Evolutionary conservation across 2,888 invertebrate genomes (phyloP).

Genomic region (Papilio gigon): DNA sequence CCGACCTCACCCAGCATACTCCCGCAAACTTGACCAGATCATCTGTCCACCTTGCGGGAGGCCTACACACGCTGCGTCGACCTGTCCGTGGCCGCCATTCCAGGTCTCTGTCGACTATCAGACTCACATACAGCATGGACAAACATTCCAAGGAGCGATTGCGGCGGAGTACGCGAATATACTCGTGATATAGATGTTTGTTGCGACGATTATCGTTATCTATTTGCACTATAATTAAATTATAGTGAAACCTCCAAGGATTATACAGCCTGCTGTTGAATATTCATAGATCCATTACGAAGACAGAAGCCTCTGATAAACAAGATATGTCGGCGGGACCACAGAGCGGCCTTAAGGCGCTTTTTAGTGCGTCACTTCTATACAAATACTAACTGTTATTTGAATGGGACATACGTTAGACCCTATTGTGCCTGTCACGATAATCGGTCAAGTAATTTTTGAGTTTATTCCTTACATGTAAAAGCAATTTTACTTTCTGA

Average conservation of each 20-base stretch:
- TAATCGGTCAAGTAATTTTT: no score
- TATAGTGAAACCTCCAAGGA: not conserved
- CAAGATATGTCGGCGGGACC: slow-evolving; percentile 5
- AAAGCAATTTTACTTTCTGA: not conserved
- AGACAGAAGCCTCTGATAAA: not conserved
- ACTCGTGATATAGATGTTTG: no score
- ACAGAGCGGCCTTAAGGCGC: not conserved
- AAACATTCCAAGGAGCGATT: not conserved
- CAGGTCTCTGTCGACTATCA: no score
- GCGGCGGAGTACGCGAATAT: not conserved
- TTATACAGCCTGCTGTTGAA: slow-evolving; percentile 2
- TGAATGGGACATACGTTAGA: not conserved
- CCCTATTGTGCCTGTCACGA: not conserved
- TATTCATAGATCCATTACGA: slow-evolving; percentile 16
- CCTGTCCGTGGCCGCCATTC: no score
- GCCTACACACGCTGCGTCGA: no score
- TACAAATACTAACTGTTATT: not conserved
- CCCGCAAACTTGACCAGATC: no score
- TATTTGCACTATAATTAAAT: slow-evolving; percentile 12
- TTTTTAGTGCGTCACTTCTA: slow-evolving; percentile 9
- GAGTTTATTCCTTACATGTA: no score
- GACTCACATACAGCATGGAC: no score
- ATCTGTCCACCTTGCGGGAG: no score
- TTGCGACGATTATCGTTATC: slow-evolving; percentile 2
- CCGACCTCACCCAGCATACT: no score